phyloP scores from a whole-genome alignment of 2,797 vertebrate genomes.

The Coregonus sp. region DNA sequence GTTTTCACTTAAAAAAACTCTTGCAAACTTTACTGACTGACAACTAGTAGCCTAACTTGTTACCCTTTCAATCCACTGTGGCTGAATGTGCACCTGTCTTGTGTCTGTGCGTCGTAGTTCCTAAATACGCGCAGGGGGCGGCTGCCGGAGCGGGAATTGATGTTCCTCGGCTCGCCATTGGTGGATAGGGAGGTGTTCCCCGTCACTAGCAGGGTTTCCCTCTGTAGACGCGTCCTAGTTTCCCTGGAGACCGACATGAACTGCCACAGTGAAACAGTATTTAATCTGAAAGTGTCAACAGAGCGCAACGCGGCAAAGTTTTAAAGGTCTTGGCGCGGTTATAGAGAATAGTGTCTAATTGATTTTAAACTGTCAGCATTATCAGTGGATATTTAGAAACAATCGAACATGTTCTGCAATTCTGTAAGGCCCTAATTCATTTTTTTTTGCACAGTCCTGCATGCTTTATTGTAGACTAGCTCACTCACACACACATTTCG shows the following conservation, averaged over 20 bases:
- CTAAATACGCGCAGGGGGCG: conserved; percentile 78
- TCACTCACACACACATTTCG: not conserved
- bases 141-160: conserved; percentile 78
- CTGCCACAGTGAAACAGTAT: not conserved
- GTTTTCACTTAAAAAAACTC: conserved; percentile 27
- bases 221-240: conserved; percentile 51
- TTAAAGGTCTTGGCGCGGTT: conserved; percentile 17
- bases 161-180: conserved; percentile 62
- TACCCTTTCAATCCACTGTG: not conserved
- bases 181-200: conserved; percentile 36
- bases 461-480: not conserved
- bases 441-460: not conserved
- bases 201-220: conserved; percentile 43
- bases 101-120: conserved; percentile 20
- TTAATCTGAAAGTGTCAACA: not conserved
- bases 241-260: conserved; percentile 58
- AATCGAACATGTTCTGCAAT: not conserved
- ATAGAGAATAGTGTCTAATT: not conserved
- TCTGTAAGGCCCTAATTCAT: not conserved
- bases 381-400: not conserved
- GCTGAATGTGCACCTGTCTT: conserved; percentile 48
- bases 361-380: not conserved
- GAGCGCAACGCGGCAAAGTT: conserved; percentile 28
- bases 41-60: not conserved
- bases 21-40: not conserved